Base-by-base conservation (phyloP, 2,797 vertebrate species). In the Steatocranus sp. region DNA sequence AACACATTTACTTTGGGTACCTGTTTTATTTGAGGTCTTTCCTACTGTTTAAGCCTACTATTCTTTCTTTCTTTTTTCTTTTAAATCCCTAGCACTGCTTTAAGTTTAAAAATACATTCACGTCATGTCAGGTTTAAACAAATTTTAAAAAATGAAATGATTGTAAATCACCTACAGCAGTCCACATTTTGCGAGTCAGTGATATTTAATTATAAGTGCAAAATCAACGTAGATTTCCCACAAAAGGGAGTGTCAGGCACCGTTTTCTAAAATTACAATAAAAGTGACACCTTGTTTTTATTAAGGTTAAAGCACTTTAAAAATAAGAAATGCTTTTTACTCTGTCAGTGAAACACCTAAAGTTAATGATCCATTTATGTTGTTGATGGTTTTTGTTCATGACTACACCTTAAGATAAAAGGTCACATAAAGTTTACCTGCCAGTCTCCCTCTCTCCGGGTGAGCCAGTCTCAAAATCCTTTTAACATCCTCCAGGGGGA, bases 381-480 rank as follows among this genome's bases (percentile, higher is more conserved):
- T 63, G 34, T 0, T 12, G 58, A 61, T 61, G 34, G 0, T 63
- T 38, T 63, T 20, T 63, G 32, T 63, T 36, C 5, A 63, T 38
- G 58, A 34, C 3, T 38, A 38, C 1, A 63, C 34, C n/a, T 66
- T 17, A 15, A 66, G 5, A 11, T 41, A 66, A 23, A 66, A 41
- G 12, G 56, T 15, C 1, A 49, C 3, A 25, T 41, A 36, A 41
- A 20, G 46, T 78, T 82, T 97, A 98, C 98, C 97, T 96, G 98
- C 80, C 80, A 99, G 91, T 36, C 96, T 96, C 94, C 97, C 92
- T 91, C 97, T 97, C 95, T 98, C 97, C 2, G 97, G 96, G 15
- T 94, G 86, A 70, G 97, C 97, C 25, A 98, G 94, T 23, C 85
- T 75, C 83, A 97, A 41, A 32, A 99, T 95, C 93, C 96, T 95